Percentiles rank a stretch among this genome's conserved stretches.
Evolutionary conservation across 2,113 vertebrate genomes (phyloP).

Genomic region (Otocyon megalotis): DNA sequence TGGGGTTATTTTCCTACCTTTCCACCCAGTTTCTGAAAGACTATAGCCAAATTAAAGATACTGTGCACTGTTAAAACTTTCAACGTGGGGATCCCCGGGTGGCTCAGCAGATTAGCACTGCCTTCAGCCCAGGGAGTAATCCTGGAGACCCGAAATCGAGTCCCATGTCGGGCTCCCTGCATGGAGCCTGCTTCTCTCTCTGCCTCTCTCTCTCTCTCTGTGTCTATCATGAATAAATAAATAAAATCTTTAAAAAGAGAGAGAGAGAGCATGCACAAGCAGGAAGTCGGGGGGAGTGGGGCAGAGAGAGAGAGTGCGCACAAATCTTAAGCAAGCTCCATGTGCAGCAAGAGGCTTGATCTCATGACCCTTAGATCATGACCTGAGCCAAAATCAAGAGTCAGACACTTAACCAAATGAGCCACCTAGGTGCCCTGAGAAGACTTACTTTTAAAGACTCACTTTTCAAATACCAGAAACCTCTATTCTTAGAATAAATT

Average conservation of each 20-base stretch:
- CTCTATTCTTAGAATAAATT: slow-evolving; percentile 29
- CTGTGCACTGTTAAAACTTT: neutral
- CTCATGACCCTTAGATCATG: neutral
- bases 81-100: too few relatives aligned
- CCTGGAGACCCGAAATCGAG: too few relatives aligned
- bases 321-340: neutral
- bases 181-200: too few relatives aligned
- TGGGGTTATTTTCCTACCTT: neutral
- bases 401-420: neutral
- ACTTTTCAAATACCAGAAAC: neutral
- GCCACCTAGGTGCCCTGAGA: neutral
- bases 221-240: too few relatives aligned
- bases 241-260: neutral
- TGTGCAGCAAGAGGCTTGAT: neutral
- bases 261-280: neutral
- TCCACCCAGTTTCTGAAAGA: neutral
- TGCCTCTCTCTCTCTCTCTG: too few relatives aligned
- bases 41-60: neutral
- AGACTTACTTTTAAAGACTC: neutral
- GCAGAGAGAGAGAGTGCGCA: neutral
- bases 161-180: too few relatives aligned
- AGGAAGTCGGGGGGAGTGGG: neutral
- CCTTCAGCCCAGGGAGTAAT: too few relatives aligned
- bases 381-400: neutral
- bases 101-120: too few relatives aligned